Conservation (phyloP, 2,113 vertebrate genomes). For the Fukomys damarensis region DNA sequence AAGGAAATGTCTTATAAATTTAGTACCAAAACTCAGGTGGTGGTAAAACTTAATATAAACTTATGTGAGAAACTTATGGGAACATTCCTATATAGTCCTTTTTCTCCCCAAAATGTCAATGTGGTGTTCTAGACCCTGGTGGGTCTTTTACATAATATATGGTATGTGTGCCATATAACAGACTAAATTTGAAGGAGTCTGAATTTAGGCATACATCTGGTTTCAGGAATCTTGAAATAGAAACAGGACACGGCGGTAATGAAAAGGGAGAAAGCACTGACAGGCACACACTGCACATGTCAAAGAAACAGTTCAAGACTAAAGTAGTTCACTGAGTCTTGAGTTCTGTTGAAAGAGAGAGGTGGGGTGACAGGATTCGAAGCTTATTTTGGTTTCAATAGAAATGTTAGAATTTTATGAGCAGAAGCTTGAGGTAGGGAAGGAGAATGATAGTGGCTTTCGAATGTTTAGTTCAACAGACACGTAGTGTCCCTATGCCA, state of each 20-base stretch:
- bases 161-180: background rate
- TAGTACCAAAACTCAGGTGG: background rate
- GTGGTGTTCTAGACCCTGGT: background rate
- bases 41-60: slow-evolving; percentile 8
- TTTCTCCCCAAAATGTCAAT: background rate
- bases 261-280: background rate
- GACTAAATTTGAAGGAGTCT: background rate
- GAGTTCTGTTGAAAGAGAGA: background rate
- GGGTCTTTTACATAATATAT: background rate
- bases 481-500: background rate
- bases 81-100: background rate
- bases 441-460: background rate
- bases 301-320: background rate
- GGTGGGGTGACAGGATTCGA: background rate
- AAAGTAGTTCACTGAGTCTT: background rate
- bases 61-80: background rate
- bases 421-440: background rate
- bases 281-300: background rate
- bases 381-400: slow-evolving; percentile 4
- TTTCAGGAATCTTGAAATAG: background rate
- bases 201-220: background rate
- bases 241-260: background rate
- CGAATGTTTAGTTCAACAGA: background rate
- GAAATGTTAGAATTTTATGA: background rate
- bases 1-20: background rate